A percentile compares a stretch with the other conserved stretches of the same genome.
Conservation (phyloP, 2,113 vertebrate genomes). For the Felis chaus region DNA sequence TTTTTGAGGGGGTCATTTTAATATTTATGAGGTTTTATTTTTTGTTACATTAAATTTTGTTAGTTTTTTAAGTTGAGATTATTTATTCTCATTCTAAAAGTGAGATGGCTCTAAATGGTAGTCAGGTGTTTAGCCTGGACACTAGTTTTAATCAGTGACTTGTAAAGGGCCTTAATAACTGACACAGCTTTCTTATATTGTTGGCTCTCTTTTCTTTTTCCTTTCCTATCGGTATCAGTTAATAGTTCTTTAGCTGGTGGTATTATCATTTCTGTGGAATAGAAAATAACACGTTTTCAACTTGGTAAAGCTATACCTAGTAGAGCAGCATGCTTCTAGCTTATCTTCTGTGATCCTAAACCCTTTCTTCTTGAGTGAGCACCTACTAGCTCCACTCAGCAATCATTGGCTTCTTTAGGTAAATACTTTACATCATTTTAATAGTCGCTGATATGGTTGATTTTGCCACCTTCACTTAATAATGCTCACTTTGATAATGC, state of each 20-base stretch:
- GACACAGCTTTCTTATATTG: background rate
- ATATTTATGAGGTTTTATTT: background rate
- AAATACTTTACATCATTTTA: background rate
- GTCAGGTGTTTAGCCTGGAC: background rate
- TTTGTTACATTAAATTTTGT: background rate
- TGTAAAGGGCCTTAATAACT: background rate
- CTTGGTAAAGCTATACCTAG: background rate
- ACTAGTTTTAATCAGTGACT: background rate
- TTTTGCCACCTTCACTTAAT: background rate
- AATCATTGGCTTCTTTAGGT: background rate
- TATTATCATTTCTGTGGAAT: background rate
- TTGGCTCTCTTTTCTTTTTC: background rate
- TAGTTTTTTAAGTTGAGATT: background rate
- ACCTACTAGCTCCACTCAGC: background rate
- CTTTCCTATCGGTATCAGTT: background rate
- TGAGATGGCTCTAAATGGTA: background rate
- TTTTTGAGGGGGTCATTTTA: background rate
- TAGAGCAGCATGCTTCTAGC: background rate
- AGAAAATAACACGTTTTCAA: background rate
- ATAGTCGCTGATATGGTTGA: background rate
- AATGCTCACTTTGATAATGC: background rate
- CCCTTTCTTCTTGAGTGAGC: background rate
- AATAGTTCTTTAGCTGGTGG: background rate
- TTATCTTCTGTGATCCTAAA: background rate
- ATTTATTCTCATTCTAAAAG: background rate